Percentiles rank a stretch among this genome's conserved stretches.
Conservation (phyloP, 2,888 invertebrate species). For the Meliscaeva auricollis region DNA sequence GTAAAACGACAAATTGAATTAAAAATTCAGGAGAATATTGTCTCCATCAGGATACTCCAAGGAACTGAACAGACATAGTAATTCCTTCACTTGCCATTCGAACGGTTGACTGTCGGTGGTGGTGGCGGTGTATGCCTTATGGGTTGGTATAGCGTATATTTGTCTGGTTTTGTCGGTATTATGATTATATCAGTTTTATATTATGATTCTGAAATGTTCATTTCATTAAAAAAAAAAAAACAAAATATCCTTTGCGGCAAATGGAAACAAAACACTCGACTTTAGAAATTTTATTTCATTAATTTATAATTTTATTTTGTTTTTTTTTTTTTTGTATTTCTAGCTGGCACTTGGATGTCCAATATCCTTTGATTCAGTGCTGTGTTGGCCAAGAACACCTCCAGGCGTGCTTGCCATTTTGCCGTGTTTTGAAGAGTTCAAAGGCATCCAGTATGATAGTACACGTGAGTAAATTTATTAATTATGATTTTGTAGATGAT, state of each 20-base stretch:
- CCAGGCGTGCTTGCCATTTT: constrained; percentile 88
- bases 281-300: constrained; percentile 23
- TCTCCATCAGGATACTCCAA: constrained; percentile 38
- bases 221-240: constrained; percentile 10
- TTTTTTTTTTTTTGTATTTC: constrained; percentile 13
- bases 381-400: constrained; percentile 93
- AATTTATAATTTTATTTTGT: constrained; percentile 37
- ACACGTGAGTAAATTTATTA: constrained; percentile 87
- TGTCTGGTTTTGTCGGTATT: constrained; percentile 4
- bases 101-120: not conserved
- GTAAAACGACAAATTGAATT: constrained; percentile 66
- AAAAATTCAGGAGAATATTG: constrained; percentile 33
- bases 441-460: constrained; percentile 91
- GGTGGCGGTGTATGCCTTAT: not conserved
- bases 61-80: constrained; percentile 20
- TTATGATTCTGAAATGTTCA: constrained; percentile 25
- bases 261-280: constrained; percentile 35
- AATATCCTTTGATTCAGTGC: constrained; percentile 89
- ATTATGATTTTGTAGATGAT: not conserved
- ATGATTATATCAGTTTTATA: constrained; percentile 28
- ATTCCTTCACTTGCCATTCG: not conserved
- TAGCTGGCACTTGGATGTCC: constrained; percentile 85
- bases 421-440: constrained; percentile 91
- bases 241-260: constrained; percentile 15
- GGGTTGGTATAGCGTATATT: not conserved